Conservation (phyloP, 2,888 invertebrate genomes). For the Enchytraeus crypticus region DNA sequence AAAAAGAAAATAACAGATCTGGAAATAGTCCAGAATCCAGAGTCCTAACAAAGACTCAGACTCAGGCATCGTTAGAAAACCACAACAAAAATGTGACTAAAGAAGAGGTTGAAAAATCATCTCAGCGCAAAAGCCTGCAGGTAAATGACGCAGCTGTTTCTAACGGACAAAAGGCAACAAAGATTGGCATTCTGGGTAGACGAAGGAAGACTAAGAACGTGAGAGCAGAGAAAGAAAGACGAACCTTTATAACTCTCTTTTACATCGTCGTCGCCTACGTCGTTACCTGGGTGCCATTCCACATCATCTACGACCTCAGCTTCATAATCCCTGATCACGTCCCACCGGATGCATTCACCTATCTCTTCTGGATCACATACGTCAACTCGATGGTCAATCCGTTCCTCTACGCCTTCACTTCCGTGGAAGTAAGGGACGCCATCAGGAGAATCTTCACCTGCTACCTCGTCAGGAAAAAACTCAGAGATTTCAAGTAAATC, state of each 20-base stretch:
- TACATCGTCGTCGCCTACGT: slow-evolving; percentile 24
- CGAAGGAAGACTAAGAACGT: background rate
- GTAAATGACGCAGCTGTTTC: background rate
- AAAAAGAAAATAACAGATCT: no score
- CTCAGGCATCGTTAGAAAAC: background rate
- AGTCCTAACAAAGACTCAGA: no score
- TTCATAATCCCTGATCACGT: slow-evolving; percentile 21
- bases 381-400: slow-evolving; percentile 28
- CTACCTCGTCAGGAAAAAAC: no score
- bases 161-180: background rate
- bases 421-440: slow-evolving; percentile 19
- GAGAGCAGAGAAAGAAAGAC: slow-evolving; percentile 19
- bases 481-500: no score
- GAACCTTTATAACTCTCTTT: slow-evolving; percentile 22
- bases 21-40: no score
- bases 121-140: background rate
- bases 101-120: background rate
- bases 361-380: slow-evolving; percentile 28
- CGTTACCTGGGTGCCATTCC: slow-evolving; percentile 28
- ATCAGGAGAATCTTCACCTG: slow-evolving; percentile 22
- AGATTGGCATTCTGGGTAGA: background rate
- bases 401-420: slow-evolving; percentile 25
- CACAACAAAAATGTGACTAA: background rate
- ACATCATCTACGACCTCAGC: slow-evolving; percentile 27
- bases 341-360: slow-evolving; percentile 19